Evolutionary conservation across 2,888 invertebrate species (phyloP), one percentile per base, ranked within the genome.

Genomic region (Smittia sp.): DNA sequence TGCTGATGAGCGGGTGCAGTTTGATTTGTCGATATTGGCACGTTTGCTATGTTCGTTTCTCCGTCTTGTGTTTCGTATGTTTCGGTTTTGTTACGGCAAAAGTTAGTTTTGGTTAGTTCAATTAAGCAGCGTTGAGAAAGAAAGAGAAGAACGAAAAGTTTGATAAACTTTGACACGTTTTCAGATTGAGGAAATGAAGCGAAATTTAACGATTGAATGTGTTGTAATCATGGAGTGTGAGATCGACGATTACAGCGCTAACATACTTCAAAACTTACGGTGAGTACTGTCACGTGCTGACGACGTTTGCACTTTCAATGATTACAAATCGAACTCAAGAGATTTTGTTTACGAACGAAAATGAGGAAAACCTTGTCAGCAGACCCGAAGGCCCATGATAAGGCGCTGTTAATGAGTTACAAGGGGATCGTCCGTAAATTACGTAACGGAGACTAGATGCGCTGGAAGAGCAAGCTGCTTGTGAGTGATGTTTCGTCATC

Each of bases 11-110:
- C 58, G 9, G 2, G 58, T 58, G 58, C 58, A 58, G 22, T 22
- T 58, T 68, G 46, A 46, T 46, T 77, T 75, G 74, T 78, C 80
- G 79, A 79, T 76, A 79, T 78, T 76, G 78, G 77, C 75, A 79
- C 77, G 76, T 79, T 80, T 76, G 77, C 78, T 74, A 78, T 80
- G 77, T 78, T 77, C 76, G 79, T 76, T 68, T 79, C 78, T 78
- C 80, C 80, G 58, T 62, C 39, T 63, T 63, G 24, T 22, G 22
- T 58, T 18, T 58, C 22, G 18, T 58, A 13, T 58, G 58, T 58
- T 58, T 58, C 3, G 13, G 58, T 58, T 18, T 58, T 18, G 6
- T 46, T 46, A n/a, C n/a, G n/a, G n/a, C n/a, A n/a, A n/a, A n/a
- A n/a, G 58, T 58, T 18, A 58, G 18, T 58, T 58, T 58, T 46